Base-by-base conservation (phyloP, 1,140 invertebrate species). In the Calliphora vicina region DNA sequence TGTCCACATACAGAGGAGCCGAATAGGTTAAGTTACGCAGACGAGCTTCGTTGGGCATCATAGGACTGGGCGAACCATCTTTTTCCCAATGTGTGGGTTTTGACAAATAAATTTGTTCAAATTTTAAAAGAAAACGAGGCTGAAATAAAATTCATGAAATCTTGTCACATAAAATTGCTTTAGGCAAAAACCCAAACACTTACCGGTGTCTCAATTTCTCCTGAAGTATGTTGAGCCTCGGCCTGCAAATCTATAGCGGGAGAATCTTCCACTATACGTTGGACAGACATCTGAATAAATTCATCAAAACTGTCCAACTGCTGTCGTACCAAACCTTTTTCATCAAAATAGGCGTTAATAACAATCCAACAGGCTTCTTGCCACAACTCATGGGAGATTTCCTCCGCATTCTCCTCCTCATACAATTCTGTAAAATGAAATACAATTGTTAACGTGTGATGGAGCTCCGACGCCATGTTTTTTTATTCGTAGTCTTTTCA, bases 311-410 rank as follows among this genome's bases (percentile, higher is more conserved):
- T 99, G 88, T 99, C 99, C 84, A 99, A 92, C 89, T 99, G 98
- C 89, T 99, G 98, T 78, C 98, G 93, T n/a, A 99, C 98, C 71
- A 99, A 93, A 91, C 97, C 98, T 92, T 99, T 99, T 90, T 99
- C 98, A 91, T 99, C 98, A 91, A 99, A 99, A 91, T 99, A 99
- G 2, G 98, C 97, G 88, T 98, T 98, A 87, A 99, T 99, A 67
- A 99, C 98, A 90, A 99, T 99, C 99, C 99, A 99, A 88, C 98
- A 99, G n/a, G 98, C 98, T 93, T 99, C 99, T 92, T 99, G 97
- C 98, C 98, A 99, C 82, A 99, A 91, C 89, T 99, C 97, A 17
- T 97, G 95, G 15, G 97, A 97, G 86, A 99, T 98, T 91, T 99
- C 97, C 90, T 97, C 96, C 1, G 88, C 88, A 85, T 90, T 90